Evolutionary conservation across 2,797 vertebrate genomes (phyloP).

Genomic region (Chaetophractus vellerosus): DNA sequence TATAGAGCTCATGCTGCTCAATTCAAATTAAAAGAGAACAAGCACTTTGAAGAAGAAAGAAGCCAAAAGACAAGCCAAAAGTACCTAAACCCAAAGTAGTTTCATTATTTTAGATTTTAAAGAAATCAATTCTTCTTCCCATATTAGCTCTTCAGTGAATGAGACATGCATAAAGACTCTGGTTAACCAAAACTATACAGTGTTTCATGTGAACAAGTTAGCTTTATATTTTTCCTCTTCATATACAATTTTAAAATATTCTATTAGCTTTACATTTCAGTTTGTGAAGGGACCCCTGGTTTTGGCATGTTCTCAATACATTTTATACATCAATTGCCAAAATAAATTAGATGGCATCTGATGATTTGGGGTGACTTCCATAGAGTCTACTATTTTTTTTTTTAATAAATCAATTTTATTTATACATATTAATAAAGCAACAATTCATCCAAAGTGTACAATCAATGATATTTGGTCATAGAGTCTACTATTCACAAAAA

Average conservation of each 20-base stretch:
- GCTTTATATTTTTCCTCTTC: neutral
- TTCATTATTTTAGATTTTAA: conserved; percentile 34
- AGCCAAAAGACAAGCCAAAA: neutral
- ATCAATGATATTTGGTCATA: too few species aligned
- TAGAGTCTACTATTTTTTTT: conserved; percentile 26
- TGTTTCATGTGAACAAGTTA: neutral
- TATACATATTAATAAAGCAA: too few species aligned
- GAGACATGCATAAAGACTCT: neutral
- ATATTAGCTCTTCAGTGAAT: conserved; percentile 8
- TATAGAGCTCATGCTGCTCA: neutral
- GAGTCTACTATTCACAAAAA: conserved; percentile 23
- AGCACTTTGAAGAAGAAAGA: neutral
- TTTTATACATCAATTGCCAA: conserved; percentile 51
- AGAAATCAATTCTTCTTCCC: conserved; percentile 30
- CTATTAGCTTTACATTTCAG: conserved; percentile 9
- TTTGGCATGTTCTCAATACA: conserved; percentile 19
- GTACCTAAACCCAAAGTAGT: neutral
- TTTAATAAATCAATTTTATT: too few species aligned
- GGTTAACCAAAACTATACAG: neutral
- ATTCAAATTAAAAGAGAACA: conserved; percentile 31
- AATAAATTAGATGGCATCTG: conserved; percentile 49
- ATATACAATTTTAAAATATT: conserved; percentile 7
- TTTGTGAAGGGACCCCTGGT: neutral
- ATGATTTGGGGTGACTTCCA: neutral
- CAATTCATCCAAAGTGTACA: too few species aligned